Percentiles rank a stretch among this genome's conserved stretches.
Conservation (phyloP, 2,888 invertebrate genomes). For the Calephelis perditalis region DNA sequence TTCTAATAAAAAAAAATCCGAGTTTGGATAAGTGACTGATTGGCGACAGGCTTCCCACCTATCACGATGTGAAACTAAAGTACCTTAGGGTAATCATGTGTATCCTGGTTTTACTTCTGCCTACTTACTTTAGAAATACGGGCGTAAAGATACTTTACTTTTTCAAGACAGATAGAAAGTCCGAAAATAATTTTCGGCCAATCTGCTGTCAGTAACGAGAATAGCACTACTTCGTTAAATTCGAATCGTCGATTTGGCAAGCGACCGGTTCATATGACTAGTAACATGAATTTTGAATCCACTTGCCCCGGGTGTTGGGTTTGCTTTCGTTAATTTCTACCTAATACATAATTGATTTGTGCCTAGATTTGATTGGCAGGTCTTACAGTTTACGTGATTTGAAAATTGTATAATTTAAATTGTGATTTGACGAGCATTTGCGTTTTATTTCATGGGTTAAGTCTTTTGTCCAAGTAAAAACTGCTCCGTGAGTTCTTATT, state of each 20-base stretch:
- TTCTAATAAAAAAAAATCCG: too few relatives aligned
- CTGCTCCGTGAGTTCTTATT: too few relatives aligned
- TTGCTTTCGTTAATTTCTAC: conserved; percentile 39
- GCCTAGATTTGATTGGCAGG: conserved; percentile 22
- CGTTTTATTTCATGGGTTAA: too few relatives aligned
- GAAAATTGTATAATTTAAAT: too few relatives aligned
- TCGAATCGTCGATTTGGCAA: conserved; percentile 39
- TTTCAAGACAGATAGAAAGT: neutral
- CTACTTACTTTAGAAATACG: neutral
- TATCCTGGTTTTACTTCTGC: too few relatives aligned
- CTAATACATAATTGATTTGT: conserved; percentile 33
- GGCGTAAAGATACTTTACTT: neutral
- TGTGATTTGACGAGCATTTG: too few relatives aligned
- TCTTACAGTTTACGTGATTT: neutral
- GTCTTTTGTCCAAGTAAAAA: too few relatives aligned
- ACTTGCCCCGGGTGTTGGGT: conserved; percentile 36
- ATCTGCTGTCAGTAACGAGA: conserved; percentile 15
- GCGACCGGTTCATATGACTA: conserved; percentile 35
- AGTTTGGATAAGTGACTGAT: too few relatives aligned
- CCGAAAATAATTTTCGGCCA: neutral
- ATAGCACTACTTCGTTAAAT: conserved; percentile 36
- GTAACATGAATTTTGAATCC: conserved; percentile 47
- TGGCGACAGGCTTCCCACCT: too few relatives aligned
- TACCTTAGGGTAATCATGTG: too few relatives aligned
- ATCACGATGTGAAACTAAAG: too few relatives aligned